phyloP scores from a whole-genome alignment of 2,797 vertebrate species.

The Muraenolepis orangiensis region DNA sequence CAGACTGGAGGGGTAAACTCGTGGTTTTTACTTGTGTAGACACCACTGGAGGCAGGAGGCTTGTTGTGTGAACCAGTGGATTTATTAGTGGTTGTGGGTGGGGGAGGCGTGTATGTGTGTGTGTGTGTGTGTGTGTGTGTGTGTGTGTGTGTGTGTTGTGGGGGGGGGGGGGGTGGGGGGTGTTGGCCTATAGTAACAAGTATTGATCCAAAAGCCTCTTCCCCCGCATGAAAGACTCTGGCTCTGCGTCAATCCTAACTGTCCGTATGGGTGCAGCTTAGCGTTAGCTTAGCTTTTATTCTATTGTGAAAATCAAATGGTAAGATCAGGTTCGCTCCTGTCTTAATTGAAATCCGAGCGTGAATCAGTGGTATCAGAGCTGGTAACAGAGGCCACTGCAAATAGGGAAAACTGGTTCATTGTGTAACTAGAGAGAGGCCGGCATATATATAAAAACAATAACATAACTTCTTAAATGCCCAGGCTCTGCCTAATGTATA shows the following conservation, averaged over 20 bases:
- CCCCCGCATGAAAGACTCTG: constrained; percentile 50
- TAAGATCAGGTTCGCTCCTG: constrained; percentile 12
- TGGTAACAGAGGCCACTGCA: constrained; percentile 68
- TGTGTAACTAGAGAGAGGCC: neutral
- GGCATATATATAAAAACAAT: neutral
- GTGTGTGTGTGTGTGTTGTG: neutral
- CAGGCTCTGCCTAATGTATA: neutral
- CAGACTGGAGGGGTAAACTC: neutral
- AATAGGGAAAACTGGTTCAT: neutral
- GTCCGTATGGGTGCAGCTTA: constrained; percentile 39
- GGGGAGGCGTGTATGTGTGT: no score
- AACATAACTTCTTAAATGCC: neutral
- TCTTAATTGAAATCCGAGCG: neutral
- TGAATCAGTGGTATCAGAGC: constrained; percentile 18
- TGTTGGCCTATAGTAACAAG: constrained; percentile 46
- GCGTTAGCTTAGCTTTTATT: constrained; percentile 39
- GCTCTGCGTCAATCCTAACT: constrained; percentile 50
- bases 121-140: constrained; percentile 13
- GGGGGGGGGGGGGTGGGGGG: no score
- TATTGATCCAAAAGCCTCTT: constrained; percentile 66
- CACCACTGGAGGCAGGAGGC: constrained; percentile 11
- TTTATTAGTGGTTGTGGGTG: constrained; percentile 74
- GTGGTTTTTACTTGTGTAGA: neutral
- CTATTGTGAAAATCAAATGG: neutral
- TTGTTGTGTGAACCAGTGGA: constrained; percentile 41